phyloP scores from a whole-genome alignment of 2,113 vertebrate genomes.

The Sardina pilchardus region DNA sequence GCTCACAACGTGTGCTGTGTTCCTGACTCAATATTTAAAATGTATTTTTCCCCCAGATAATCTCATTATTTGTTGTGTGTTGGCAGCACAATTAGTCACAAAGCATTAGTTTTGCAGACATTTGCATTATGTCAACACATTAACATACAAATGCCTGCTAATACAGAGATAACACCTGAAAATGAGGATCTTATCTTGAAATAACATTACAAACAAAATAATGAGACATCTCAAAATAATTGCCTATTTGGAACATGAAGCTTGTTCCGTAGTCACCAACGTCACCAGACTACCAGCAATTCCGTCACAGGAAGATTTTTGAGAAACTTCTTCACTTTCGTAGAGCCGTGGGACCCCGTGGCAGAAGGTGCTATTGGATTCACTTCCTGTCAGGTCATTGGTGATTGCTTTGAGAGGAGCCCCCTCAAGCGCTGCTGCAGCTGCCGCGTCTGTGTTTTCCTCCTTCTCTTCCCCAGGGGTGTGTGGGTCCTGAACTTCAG shows the following conservation, averaged over 20 bases:
- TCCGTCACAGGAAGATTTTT: neutral
- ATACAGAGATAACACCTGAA: neutral
- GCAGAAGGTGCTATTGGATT: neutral
- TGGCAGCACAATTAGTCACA: neutral
- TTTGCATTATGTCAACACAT: neutral
- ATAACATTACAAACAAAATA: neutral
- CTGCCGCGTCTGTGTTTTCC: neutral
- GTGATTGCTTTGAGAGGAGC: neutral
- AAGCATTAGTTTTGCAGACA: neutral
- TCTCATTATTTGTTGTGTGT: neutral
- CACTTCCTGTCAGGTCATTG: neutral
- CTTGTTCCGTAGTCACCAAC: neutral
- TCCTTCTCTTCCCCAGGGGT: neutral
- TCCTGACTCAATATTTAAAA: too few relatives aligned
- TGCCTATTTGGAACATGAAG: neutral
- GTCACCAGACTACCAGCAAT: neutral
- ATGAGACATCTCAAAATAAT: neutral
- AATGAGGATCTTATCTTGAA: neutral
- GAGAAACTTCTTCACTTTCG: neutral
- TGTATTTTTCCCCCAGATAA: too few relatives aligned
- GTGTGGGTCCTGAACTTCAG: too few relatives aligned
- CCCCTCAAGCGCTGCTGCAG: too few relatives aligned
- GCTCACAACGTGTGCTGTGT: too few relatives aligned
- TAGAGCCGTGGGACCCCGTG: neutral
- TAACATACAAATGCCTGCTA: neutral